Percentiles rank a stretch among this genome's conserved stretches.
These are phyloP conservation scores for Vollenhovia emeryi DNA, from an alignment of 1,140 invertebrate genomes.

Conservation along the genomic window DNA sequence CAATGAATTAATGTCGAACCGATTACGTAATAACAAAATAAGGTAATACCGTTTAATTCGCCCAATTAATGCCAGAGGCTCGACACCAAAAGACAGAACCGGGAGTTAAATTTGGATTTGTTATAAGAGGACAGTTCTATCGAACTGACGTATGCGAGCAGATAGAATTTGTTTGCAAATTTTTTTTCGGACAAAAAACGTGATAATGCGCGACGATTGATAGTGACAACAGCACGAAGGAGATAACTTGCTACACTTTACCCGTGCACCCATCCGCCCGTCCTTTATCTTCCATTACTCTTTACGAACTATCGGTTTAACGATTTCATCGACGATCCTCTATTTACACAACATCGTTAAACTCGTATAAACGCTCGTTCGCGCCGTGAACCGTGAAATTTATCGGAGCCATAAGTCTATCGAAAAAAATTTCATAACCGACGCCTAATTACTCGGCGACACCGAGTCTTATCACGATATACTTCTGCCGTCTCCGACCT, in stretches of 20 bases:
- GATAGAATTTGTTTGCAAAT: neutral
- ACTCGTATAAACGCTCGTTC: slow-evolving; percentile 8
- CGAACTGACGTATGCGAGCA: neutral
- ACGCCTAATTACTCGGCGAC: neutral
- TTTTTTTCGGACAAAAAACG: neutral
- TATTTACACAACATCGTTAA: slow-evolving; percentile 40
- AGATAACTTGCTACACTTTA: slow-evolving; percentile 36
- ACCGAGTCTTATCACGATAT: neutral
- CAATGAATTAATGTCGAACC: neutral
- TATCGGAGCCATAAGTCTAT: slow-evolving; percentile 38
- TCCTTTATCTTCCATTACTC: slow-evolving; percentile 31
- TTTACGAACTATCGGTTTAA: slow-evolving; percentile 48
- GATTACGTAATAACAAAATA: neutral
- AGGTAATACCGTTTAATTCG: neutral
- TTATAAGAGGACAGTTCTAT: neutral
- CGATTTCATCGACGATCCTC: slow-evolving; percentile 46
- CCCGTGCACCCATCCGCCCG: slow-evolving; percentile 1
- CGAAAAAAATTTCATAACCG: slow-evolving; percentile 35
- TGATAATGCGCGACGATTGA: neutral
- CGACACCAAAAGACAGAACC: neutral
- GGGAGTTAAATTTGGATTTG: slow-evolving; percentile 4
- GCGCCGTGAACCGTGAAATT: slow-evolving; percentile 34
- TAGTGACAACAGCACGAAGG: slow-evolving; percentile 22
- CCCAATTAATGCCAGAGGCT: neutral
- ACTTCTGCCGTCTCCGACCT: neutral